Conservation (phyloP, 2,888 invertebrate genomes). For the Apamea crenata region DNA sequence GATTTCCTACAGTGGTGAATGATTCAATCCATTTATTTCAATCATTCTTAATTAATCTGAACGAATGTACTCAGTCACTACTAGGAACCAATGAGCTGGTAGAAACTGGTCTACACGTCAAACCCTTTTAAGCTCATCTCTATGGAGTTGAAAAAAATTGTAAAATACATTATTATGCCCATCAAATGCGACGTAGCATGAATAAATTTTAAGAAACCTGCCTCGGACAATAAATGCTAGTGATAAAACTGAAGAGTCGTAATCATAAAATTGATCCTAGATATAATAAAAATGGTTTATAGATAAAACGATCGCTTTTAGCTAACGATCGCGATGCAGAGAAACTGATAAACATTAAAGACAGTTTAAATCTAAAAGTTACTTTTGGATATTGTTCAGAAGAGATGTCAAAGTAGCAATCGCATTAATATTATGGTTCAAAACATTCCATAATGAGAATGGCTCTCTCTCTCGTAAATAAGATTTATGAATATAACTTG, state of each 20-base stretch:
- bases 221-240: slow-evolving; percentile 54
- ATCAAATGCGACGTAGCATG: slow-evolving; percentile 52
- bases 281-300: slow-evolving; percentile 62
- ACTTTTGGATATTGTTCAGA: background rate
- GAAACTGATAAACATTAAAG: slow-evolving; percentile 32
- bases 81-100: slow-evolving; percentile 38
- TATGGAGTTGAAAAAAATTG: slow-evolving; percentile 19
- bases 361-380: slow-evolving; percentile 24
- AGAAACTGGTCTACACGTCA: slow-evolving; percentile 39
- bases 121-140: slow-evolving; percentile 17
- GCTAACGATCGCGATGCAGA: slow-evolving; percentile 46
- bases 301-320: slow-evolving; percentile 56
- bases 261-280: slow-evolving; percentile 65
- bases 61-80: slow-evolving; percentile 12
- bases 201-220: slow-evolving; percentile 51
- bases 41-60: slow-evolving; percentile 52
- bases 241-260: slow-evolving; percentile 62
- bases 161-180: slow-evolving; percentile 49
- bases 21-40: slow-evolving; percentile 56
- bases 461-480: slow-evolving; percentile 61
- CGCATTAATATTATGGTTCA: slow-evolving; percentile 36
- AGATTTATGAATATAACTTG: slow-evolving; percentile 58
- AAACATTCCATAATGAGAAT: slow-evolving; percentile 50
- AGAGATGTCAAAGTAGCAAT: slow-evolving; percentile 13
- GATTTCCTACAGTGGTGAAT: slow-evolving; percentile 50